These are phyloP conservation scores for Gambusia yucatana DNA, from an alignment of 2,797 vertebrate genomes.

Conservation along the genomic window DNA sequence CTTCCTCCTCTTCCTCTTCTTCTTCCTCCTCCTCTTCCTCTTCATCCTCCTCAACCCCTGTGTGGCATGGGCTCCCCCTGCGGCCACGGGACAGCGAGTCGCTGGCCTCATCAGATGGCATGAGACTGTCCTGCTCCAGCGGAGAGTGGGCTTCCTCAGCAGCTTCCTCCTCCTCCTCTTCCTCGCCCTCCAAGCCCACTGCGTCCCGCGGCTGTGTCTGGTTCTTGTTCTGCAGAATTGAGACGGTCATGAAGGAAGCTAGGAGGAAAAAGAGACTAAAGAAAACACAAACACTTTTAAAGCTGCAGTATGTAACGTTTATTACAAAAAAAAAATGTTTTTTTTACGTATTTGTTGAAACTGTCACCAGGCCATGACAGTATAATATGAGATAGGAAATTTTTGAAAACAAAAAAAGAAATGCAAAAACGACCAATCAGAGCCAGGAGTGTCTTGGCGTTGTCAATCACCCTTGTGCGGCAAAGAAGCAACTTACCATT, in stretches of 20 bases:
- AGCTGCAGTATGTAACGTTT: neutral
- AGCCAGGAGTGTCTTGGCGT: too few relatives aligned
- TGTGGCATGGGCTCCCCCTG: constrained; percentile 85
- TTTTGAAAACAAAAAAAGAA: neutral
- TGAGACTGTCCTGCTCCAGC: constrained; percentile 93
- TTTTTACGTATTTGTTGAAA: too few relatives aligned
- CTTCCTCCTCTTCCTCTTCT: constrained; percentile 72
- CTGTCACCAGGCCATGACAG: too few relatives aligned
- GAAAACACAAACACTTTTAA: constrained; percentile 15
- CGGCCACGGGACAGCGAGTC: constrained; percentile 88
- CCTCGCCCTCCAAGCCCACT: constrained; percentile 68
- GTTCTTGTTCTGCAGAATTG: constrained; percentile 83
- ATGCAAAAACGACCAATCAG: too few relatives aligned
- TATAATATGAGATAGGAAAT: too few relatives aligned
- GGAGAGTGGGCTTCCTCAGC: constrained; percentile 87
- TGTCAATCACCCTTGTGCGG: too few relatives aligned
- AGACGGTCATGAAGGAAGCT: neutral
- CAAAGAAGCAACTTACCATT: too few relatives aligned
- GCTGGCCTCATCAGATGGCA: constrained; percentile 93
- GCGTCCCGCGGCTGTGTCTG: constrained; percentile 77
- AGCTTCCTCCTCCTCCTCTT: constrained; percentile 78
- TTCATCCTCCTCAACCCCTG: constrained; percentile 83
- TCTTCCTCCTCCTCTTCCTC: constrained; percentile 77
- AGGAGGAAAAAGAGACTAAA: constrained; percentile 20
- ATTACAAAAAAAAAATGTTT: too few relatives aligned